Base-by-base conservation (phyloP, 2,888 invertebrate species). In the Diplazon laetatorius region DNA sequence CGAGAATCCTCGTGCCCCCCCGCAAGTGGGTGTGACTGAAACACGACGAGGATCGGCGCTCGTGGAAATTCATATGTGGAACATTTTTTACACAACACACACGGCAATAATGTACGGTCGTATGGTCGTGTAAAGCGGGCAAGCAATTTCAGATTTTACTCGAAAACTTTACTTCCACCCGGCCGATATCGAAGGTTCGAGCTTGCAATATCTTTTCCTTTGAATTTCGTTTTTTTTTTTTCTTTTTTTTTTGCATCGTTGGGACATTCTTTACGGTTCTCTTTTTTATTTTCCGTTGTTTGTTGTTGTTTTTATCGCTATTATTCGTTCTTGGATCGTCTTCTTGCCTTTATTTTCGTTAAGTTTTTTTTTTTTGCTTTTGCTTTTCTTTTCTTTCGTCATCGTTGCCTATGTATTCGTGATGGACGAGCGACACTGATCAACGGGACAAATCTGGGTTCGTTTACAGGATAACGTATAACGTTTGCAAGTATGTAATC, bases 141-240 rank as follows among this genome's bases (percentile, higher is more conserved):
- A 82, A 82, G 80, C 74, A 76, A 81, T 80, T 80, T 80, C 80
- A 80, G 78, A 80, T 77, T 74, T 80, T 78, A 78, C 80, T 80
- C 80, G 76, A 81, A 81, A 81, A 81, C 81, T 81, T 81, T 81
- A 81, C 81, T 79, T 71, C 78, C 81, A 79, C 78, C 74, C 79
- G 79, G 79, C 74, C 74, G 81, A 74, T 74, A 74, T 74, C 74
- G 74, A 74, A 74, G 74, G 59, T 74, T 74, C 74, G 74, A 74
- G 74, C 74, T 68, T 74, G 66, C 74, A 50, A 74, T 20, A 30
- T 35, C 39, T 39, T 37, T 69, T n/a, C n/a, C n/a, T n/a, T n/a
- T n/a, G n/a, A n/a, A n/a, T n/a, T n/a, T n/a, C n/a, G n/a, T 1
- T 18, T n/a, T 20, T 18, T 39, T 8, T 37, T 18, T 37, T 69